Evolutionary conservation across 2,888 invertebrate species (phyloP).

Genomic region (Cosmopolites sordidus): DNA sequence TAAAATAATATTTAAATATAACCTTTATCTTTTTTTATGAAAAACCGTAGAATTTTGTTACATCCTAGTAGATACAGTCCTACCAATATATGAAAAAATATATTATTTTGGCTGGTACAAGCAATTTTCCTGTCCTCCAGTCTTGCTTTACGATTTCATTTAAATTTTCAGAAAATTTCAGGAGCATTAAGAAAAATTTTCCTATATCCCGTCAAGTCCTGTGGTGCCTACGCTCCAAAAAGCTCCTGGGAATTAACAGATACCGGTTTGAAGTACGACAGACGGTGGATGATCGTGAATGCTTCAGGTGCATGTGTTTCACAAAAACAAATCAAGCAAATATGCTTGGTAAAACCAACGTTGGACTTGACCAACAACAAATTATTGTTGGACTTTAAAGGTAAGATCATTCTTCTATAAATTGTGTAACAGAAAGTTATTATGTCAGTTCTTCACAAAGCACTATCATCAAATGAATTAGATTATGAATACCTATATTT

Average conservation of each 20-base stretch:
- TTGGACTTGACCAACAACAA: conserved; percentile 58
- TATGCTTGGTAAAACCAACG: conserved; percentile 73
- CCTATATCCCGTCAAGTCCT: conserved; percentile 89
- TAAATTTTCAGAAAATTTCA: conserved; percentile 12
- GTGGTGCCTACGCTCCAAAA: conserved; percentile 69
- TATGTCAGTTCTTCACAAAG: too few relatives aligned
- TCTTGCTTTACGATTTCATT: too few relatives aligned
- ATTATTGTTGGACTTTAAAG: conserved; percentile 60
- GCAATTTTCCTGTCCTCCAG: too few relatives aligned
- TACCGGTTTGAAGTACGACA: conserved; percentile 81
- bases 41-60: too few relatives aligned
- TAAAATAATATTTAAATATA: too few relatives aligned
- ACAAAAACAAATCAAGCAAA: conserved; percentile 75
- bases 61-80: too few relatives aligned
- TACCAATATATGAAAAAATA: too few relatives aligned
- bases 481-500: too few relatives aligned
- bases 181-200: conserved; percentile 45
- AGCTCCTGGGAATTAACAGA: conserved; percentile 67
- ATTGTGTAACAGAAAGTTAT: background rate
- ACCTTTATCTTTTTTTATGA: too few relatives aligned
- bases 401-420: conserved; percentile 50
- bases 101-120: too few relatives aligned
- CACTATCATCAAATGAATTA: too few relatives aligned
- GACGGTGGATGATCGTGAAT: conserved; percentile 91
- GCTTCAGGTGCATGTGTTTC: conserved; percentile 78